Percentiles rank a stretch among this genome's conserved stretches.
Conservation (phyloP, 2,888 invertebrate genomes). For the Aphidoletes aphidimyza region DNA sequence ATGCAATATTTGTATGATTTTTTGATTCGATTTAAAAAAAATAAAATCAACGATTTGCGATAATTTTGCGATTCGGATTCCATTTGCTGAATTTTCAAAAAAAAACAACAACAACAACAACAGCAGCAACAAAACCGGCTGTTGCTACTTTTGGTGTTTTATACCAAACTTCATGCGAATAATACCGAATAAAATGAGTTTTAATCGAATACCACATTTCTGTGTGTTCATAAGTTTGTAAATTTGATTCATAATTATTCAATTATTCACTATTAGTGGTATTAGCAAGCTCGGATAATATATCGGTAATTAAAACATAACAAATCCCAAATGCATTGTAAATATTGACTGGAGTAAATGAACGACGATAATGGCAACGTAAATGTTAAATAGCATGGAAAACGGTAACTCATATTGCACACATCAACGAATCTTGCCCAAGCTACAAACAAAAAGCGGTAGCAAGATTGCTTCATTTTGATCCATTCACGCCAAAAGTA, state of each 20-base stretch:
- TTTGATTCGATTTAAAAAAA: too few relatives aligned
- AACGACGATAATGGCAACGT: background rate
- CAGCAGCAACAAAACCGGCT: too few relatives aligned
- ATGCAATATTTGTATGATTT: background rate
- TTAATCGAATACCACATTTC: background rate
- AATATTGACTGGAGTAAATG: slow-evolving; percentile 41
- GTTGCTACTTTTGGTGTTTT: too few relatives aligned
- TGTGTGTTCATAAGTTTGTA: slow-evolving; percentile 12
- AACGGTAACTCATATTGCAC: background rate
- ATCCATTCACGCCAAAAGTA: background rate
- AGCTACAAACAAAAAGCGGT: too few relatives aligned
- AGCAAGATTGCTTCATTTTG: background rate
- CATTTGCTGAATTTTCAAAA: too few relatives aligned
- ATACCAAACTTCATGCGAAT: too few relatives aligned
- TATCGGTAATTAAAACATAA: slow-evolving; percentile 51
- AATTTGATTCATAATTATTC: slow-evolving; percentile 45
- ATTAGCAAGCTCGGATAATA: background rate
- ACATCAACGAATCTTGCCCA: too few relatives aligned
- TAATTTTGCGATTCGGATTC: background rate
- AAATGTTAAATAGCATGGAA: background rate
- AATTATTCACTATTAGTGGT: slow-evolving; percentile 35
- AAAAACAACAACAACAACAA: too few relatives aligned
- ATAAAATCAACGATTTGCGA: too few relatives aligned
- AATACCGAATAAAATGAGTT: too few relatives aligned
- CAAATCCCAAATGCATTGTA: slow-evolving; percentile 52